phyloP scores from a whole-genome alignment of 2,113 vertebrate genomes.

The Laterallus jamaicensis region DNA sequence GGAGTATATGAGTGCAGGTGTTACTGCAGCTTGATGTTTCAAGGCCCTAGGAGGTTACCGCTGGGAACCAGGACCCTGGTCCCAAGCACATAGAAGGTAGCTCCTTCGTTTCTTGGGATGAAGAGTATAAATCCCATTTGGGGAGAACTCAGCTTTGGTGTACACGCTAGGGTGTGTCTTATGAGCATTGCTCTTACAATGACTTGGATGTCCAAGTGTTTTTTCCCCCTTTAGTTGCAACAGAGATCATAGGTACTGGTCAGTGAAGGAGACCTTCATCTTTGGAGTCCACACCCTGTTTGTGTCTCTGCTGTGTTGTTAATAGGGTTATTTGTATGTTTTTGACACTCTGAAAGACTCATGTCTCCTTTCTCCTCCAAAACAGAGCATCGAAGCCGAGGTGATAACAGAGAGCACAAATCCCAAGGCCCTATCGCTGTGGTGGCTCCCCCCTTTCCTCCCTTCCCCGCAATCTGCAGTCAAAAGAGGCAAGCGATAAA shows the following conservation, averaged over 20 bases:
- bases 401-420: conserved; percentile 81
- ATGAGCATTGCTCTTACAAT: background rate
- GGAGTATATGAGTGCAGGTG: accelerated
- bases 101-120: background rate
- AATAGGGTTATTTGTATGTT: background rate
- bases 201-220: accelerated
- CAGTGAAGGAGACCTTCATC: background rate
- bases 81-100: background rate
- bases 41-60: background rate
- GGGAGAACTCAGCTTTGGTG: background rate
- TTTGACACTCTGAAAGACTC: background rate
- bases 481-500: conserved; percentile 86
- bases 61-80: background rate
- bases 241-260: background rate
- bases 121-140: background rate
- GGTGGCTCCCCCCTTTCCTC: conserved; percentile 83
- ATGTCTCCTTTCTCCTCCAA: conserved; percentile 40
- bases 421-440: conserved; percentile 77
- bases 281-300: background rate
- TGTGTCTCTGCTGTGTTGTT: background rate
- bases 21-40: background rate
- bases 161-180: accelerated
- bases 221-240: background rate
- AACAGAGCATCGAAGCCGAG: conserved; percentile 81
- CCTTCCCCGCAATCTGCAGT: conserved; percentile 77